Conservation (phyloP, 2,113 vertebrate species). For the Paracanthobrama guichenoti region DNA sequence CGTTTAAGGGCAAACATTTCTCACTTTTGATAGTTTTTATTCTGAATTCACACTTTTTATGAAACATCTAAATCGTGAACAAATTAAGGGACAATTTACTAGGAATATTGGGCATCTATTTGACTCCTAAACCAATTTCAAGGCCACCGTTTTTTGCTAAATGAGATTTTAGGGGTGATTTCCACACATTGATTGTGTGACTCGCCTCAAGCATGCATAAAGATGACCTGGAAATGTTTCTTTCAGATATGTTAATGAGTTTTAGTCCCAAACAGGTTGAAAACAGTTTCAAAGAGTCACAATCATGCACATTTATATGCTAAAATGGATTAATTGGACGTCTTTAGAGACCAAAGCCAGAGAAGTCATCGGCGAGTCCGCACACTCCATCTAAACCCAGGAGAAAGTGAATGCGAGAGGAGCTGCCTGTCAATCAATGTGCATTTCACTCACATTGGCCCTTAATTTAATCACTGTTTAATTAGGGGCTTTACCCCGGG, state of each 20-base stretch:
- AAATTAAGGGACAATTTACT: slow-evolving; percentile 13
- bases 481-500: slow-evolving; percentile 73
- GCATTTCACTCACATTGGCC: slow-evolving; percentile 71
- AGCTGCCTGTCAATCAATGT: slow-evolving; percentile 67
- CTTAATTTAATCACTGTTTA: slow-evolving; percentile 82
- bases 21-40: slow-evolving; percentile 61
- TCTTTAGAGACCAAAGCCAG: slow-evolving; percentile 70
- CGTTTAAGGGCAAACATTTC: slow-evolving; percentile 66
- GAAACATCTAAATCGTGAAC: slow-evolving; percentile 56
- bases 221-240: slow-evolving; percentile 34
- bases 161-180: slow-evolving; percentile 37
- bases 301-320: slow-evolving; percentile 69
- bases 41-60: slow-evolving; percentile 19
- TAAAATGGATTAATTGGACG: slow-evolving; percentile 69
- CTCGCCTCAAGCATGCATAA: slow-evolving; percentile 34
- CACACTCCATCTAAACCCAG: slow-evolving; percentile 62
- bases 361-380: slow-evolving; percentile 46
- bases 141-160: slow-evolving; percentile 24
- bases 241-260: slow-evolving; percentile 28
- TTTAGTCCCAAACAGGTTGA: slow-evolving; percentile 33
- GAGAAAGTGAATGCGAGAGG: slow-evolving; percentile 49
- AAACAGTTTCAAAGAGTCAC: slow-evolving; percentile 42
- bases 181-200: slow-evolving; percentile 24
- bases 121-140: slow-evolving; percentile 23
- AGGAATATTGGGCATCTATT: background rate